Conservation (phyloP, 2,113 vertebrate genomes). For the Notechis scutatus region DNA sequence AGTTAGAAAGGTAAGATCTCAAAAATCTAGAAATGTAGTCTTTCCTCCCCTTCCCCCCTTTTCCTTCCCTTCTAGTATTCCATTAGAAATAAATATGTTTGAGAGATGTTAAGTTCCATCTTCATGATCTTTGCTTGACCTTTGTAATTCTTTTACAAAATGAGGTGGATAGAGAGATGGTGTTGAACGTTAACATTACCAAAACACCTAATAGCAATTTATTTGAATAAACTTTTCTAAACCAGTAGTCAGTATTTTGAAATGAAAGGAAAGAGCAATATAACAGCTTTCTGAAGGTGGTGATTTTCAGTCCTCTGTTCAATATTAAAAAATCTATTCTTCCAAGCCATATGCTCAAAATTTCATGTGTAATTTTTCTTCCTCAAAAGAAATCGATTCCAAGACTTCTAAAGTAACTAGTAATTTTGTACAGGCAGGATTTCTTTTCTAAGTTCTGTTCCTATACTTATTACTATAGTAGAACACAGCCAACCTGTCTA, state of each 20-base stretch:
- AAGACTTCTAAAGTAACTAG: constrained; percentile 3
- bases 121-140: background rate
- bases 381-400: background rate
- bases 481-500: background rate
- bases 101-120: background rate
- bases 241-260: background rate
- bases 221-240: constrained; percentile 1
- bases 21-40: background rate
- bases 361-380: constrained; percentile 31
- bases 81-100: background rate
- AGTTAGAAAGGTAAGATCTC: background rate
- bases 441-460: constrained; percentile 6
- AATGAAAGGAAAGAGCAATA: background rate
- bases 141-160: background rate
- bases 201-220: background rate
- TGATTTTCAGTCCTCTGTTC: background rate
- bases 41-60: background rate
- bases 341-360: background rate
- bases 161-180: background rate
- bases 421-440: background rate
- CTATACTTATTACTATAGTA: background rate
- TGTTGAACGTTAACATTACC: background rate
- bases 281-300: background rate
- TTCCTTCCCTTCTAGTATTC: background rate
- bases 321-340: background rate